Evolutionary conservation across 35 echinoderm and acorn worm species (phyloP).

Genomic region (Patiria miniata): DNA sequence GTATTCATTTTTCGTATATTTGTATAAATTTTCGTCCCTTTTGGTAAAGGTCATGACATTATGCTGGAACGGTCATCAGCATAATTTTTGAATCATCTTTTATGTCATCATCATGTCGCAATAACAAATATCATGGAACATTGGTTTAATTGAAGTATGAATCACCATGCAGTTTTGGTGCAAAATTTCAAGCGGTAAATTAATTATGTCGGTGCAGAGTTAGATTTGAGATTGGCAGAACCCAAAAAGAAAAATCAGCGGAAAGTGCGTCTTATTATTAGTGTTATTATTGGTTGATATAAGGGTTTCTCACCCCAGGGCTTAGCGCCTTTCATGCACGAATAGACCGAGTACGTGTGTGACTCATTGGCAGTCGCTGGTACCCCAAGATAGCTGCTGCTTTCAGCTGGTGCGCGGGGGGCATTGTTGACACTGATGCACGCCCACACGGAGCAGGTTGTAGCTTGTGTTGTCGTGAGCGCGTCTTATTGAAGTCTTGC

Average conservation of each 20-base stretch:
- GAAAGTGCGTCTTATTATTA: background rate
- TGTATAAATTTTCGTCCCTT: too few relatives aligned
- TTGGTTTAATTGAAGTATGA: too few relatives aligned
- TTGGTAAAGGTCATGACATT: too few relatives aligned
- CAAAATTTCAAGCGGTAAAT: too few relatives aligned
- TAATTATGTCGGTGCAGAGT: too few relatives aligned
- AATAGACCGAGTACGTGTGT: background rate
- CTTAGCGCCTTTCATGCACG: constrained; percentile 5
- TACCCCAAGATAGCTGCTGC: background rate
- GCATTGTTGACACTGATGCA: background rate
- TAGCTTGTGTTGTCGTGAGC: background rate
- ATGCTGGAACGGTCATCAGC: too few relatives aligned
- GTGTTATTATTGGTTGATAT: constrained; percentile 23
- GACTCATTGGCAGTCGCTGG: constrained; percentile 20
- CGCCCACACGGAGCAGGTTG: background rate
- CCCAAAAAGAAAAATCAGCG: background rate
- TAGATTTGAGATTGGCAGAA: too few relatives aligned
- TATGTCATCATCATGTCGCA: too few relatives aligned
- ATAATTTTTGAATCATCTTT: too few relatives aligned
- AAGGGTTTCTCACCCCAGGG: background rate
- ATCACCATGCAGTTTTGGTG: too few relatives aligned
- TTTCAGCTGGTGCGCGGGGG: constrained; percentile 2
- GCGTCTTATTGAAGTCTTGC: background rate
- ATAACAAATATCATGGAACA: too few relatives aligned
- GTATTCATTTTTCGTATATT: too few relatives aligned